Evolutionary conservation across 2,113 vertebrate species (phyloP), one percentile per base, ranked within the genome.

Genomic region (Pangasianodon gigas): DNA sequence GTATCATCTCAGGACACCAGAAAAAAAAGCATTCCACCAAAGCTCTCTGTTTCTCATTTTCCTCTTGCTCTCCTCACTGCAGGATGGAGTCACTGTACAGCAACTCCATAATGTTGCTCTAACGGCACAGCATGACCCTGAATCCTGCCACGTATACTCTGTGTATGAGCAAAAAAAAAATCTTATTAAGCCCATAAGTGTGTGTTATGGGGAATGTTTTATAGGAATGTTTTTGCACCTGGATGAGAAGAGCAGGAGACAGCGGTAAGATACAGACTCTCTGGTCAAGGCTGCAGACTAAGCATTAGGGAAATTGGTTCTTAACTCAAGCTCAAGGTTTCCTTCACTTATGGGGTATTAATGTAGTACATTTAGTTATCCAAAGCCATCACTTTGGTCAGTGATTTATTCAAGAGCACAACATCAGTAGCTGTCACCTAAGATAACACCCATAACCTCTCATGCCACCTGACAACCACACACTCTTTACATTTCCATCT

Each of bases 241-340:
- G 90, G 87, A 89, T 58, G 85, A 86, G 89, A 92, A 90, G 83
- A 89, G 91, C 90, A 91, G 89, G 75, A 93, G 87, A 89, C 90
- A 86, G 62, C 41, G 44, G 46, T 56, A 60, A 65, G 52, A 80
- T 71, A 52, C 26, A 54, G 79, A n/a, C 16, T 19, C 6, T 32
- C 7, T 37, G n/a, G 48, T 52, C n/a, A 82, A 37, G 7, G n/a
- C 48, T 82, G 51, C 51, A 82, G 79, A 82, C 79, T 82, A 32
- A 54, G 51, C 79, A 82, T 32, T 32, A 19, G 51, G 79, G n/a
- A 82, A 82, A 82, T 19, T 54, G 79, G 24, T 82, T 32, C 19
- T 82, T 32, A 54, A 54, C 29, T 82, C 79, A 32, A 54, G 51
- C 79, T 37, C 51, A 82, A 32, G 48, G 79, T 32, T 56, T 82